phyloP scores from a whole-genome alignment of 1,140 invertebrate genomes.

The Heliconius hermathena region DNA sequence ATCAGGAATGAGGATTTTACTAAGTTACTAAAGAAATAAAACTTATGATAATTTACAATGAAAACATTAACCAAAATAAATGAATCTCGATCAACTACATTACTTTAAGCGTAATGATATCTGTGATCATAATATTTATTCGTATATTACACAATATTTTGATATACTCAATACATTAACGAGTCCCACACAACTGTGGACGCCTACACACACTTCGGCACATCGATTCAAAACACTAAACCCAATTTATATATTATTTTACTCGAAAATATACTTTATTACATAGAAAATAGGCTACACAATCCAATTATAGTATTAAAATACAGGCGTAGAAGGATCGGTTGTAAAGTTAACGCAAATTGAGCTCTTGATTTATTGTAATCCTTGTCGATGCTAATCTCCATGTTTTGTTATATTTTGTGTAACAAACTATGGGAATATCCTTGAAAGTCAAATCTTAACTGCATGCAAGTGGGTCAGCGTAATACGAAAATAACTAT shows the following conservation, averaged over 20 bases:
- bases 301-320: constrained; percentile 8
- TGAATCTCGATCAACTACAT: background rate
- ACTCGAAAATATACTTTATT: constrained; percentile 12
- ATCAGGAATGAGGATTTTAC: no score
- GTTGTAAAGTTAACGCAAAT: constrained; percentile 15
- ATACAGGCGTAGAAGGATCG: background rate
- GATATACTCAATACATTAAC: constrained; percentile 38
- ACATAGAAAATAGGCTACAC: background rate
- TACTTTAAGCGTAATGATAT: background rate
- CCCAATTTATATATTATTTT: constrained; percentile 2
- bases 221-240: constrained; percentile 28
- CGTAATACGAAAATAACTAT: constrained; percentile 7
- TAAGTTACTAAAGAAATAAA: background rate
- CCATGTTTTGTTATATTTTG: constrained; percentile 21
- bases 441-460: constrained; percentile 10
- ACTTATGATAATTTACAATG: background rate
- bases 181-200: constrained; percentile 40
- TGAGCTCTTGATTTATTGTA: constrained; percentile 35
- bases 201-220: constrained; percentile 38
- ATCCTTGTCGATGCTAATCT: constrained; percentile 27
- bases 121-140: constrained; percentile 18
- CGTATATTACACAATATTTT: constrained; percentile 38
- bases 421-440: constrained; percentile 14
- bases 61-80: background rate
- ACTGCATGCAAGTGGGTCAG: background rate